These are phyloP conservation scores for Pagetopsis macropterus DNA, from an alignment of 2,797 vertebrate species.

Conservation along the genomic window DNA sequence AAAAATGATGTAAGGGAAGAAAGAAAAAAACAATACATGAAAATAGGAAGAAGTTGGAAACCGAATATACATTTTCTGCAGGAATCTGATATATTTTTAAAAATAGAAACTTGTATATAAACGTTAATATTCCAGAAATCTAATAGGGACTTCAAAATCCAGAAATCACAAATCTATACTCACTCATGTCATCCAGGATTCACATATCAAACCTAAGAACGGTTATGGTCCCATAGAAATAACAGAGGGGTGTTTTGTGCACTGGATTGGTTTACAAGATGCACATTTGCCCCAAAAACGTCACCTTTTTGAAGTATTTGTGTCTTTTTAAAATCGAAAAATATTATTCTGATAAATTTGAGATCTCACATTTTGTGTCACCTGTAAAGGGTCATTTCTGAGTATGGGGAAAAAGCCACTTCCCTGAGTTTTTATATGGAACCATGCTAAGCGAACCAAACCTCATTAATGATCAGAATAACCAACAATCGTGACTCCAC, in stretches of 20 bases:
- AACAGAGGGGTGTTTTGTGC: not conserved
- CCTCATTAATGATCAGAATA: constrained; percentile 6
- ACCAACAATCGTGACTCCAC: not conserved
- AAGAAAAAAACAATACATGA: not conserved
- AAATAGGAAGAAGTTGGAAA: not conserved
- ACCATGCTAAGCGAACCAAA: not conserved
- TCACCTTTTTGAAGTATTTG: not conserved
- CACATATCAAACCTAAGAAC: not conserved
- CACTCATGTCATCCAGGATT: constrained; percentile 6
- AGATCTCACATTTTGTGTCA: not conserved
- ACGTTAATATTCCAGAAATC: constrained; percentile 17
- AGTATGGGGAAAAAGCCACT: not conserved
- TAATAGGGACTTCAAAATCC: not conserved
- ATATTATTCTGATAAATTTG: not conserved
- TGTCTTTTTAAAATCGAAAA: constrained; percentile 1
- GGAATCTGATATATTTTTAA: constrained; percentile 11
- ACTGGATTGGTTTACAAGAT: not conserved
- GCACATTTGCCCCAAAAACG: not conserved
- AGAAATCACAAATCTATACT: constrained; percentile 11
- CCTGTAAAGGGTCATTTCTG: not conserved
- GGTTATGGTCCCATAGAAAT: not conserved
- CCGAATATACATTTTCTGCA: not conserved
- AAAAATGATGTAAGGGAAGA: constrained; percentile 1
- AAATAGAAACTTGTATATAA: constrained; percentile 1
- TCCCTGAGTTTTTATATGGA: constrained; percentile 21